These are phyloP conservation scores for Fragum sueziense DNA, from an alignment of 2,888 invertebrate genomes.

Conservation along the genomic window DNA sequence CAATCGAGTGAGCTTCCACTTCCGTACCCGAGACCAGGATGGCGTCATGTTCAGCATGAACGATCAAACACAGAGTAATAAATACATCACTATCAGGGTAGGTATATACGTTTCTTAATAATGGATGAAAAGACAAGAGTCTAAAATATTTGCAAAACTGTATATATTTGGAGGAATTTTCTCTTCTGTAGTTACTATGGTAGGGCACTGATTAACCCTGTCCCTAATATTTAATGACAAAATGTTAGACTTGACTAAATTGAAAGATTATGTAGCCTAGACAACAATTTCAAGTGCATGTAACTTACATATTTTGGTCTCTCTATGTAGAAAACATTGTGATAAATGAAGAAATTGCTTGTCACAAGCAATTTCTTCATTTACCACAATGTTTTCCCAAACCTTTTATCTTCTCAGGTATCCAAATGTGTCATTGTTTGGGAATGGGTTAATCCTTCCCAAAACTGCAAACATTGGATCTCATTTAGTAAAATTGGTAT, in stretches of 20 bases:
- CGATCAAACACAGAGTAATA: conserved; percentile 55
- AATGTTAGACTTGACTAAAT: not conserved
- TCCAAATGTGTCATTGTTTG: too few species aligned
- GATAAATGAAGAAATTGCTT: not conserved
- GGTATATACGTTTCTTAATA: conserved; percentile 19
- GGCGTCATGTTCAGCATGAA: conserved; percentile 94
- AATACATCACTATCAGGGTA: conserved; percentile 93
- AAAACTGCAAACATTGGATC: too few species aligned
- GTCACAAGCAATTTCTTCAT: not conserved
- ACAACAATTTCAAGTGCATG: not conserved
- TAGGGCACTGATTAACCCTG: too few species aligned
- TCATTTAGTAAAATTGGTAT: too few species aligned
- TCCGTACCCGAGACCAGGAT: conserved; percentile 95
- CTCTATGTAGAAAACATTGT: conserved; percentile 1
- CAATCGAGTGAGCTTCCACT: conserved; percentile 91
- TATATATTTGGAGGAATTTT: too few species aligned
- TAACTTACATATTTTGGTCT: too few species aligned
- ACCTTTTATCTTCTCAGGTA: too few species aligned
- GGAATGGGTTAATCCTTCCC: too few species aligned
- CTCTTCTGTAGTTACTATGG: too few species aligned
- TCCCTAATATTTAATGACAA: not conserved
- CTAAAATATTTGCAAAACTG: too few species aligned
- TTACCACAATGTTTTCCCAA: too few species aligned
- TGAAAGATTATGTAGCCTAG: not conserved
- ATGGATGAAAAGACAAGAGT: too few species aligned